Conservation (phyloP, 2,888 invertebrate genomes). For the Andricus quercusramuli region DNA sequence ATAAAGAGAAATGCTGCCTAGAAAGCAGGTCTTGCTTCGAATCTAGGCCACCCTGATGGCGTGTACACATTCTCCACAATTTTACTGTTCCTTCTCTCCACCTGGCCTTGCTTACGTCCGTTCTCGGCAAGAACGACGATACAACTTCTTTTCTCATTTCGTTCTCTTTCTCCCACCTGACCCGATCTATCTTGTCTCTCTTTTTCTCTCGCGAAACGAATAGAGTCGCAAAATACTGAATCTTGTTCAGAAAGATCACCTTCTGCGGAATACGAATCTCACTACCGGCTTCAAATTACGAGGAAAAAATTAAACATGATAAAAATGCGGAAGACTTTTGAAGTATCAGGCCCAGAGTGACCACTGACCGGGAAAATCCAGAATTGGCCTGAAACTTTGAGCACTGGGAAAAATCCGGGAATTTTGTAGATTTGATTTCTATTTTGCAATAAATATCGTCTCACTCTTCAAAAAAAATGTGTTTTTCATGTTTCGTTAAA, state of each 20-base stretch:
- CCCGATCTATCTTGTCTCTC: slow-evolving; percentile 35
- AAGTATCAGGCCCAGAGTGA: no score
- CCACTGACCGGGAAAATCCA: no score
- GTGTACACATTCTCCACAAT: slow-evolving; percentile 75
- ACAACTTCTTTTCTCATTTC: slow-evolving; percentile 43
- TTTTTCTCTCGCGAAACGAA: slow-evolving; percentile 37
- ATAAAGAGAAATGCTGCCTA: slow-evolving; percentile 79
- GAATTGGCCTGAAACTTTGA: no score
- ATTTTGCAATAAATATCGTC: no score
- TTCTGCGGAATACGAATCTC: slow-evolving; percentile 19
- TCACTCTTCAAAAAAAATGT: no score
- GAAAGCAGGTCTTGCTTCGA: slow-evolving; percentile 77
- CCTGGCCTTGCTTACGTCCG: slow-evolving; percentile 66
- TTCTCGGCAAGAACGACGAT: slow-evolving; percentile 46
- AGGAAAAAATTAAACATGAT: not conserved
- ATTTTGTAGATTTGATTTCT: no score
- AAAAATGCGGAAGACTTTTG: not conserved
- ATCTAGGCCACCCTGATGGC: slow-evolving; percentile 77
- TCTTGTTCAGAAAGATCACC: slow-evolving; percentile 33
- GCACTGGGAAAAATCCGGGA: no score
- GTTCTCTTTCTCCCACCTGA: slow-evolving; percentile 41
- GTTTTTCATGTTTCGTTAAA: no score
- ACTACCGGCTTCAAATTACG: slow-evolving; percentile 20
- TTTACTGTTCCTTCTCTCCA: slow-evolving; percentile 71
- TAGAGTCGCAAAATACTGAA: slow-evolving; percentile 12